Evolutionary conservation across 1,140 invertebrate species (phyloP).

Genomic region (Homarus americanus): DNA sequence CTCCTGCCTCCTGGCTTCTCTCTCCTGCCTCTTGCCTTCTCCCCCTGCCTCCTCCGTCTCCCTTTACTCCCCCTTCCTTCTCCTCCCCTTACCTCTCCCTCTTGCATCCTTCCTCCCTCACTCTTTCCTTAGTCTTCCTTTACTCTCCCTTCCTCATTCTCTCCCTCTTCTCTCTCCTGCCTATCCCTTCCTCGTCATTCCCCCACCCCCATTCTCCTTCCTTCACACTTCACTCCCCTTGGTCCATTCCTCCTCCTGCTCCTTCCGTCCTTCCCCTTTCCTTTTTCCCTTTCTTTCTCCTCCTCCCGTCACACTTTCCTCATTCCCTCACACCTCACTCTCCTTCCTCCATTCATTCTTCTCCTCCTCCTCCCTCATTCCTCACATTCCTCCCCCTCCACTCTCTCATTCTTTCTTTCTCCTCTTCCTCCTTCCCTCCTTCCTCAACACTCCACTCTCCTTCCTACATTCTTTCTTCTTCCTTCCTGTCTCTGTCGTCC

Average conservation of each 20-base stretch:
- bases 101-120: neutral
- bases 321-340: neutral
- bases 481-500: too few species aligned
- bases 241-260: neutral
- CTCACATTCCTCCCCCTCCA: too few species aligned
- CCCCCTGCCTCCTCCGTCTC: neutral
- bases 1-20: neutral
- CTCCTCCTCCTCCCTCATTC: neutral
- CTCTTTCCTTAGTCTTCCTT: neutral
- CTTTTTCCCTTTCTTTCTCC: neutral
- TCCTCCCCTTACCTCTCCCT: slow-evolving; percentile 17
- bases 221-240: neutral
- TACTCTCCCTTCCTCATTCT: neutral
- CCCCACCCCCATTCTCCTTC: slow-evolving; percentile 22
- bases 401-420: too few species aligned
- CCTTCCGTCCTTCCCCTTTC: neutral
- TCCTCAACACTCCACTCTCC: too few species aligned
- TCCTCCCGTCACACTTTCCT: neutral
- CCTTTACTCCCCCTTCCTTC: neutral
- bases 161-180: neutral
- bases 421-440: too few species aligned
- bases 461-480: too few species aligned
- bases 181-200: too few species aligned
- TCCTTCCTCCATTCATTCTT: neutral
- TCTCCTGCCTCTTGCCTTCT: neutral